Conservation (phyloP, 2,888 invertebrate genomes). For the Monopis laevigella region DNA sequence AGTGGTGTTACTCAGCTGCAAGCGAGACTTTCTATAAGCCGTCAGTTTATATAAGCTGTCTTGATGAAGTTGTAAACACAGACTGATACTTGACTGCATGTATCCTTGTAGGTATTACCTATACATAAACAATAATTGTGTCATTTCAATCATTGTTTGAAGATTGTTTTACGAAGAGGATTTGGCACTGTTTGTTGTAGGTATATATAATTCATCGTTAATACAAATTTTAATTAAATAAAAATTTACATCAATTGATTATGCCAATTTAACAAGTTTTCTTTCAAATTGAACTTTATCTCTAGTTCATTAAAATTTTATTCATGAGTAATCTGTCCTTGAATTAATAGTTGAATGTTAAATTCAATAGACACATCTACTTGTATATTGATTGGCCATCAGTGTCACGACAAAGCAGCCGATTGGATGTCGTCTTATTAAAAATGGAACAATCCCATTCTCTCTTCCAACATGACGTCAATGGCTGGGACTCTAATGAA, state of each 20-base stretch:
- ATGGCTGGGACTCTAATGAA: slow-evolving; percentile 4
- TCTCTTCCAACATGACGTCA: neutral
- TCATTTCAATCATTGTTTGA: too few species aligned
- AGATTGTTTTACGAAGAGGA: too few species aligned
- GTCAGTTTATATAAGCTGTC: slow-evolving; percentile 30
- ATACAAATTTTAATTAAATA: too few species aligned
- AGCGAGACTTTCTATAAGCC: slow-evolving; percentile 28
- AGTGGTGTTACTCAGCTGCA: slow-evolving; percentile 7
- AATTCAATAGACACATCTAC: slow-evolving; percentile 7
- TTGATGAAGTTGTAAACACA: slow-evolving; percentile 31
- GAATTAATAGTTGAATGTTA: slow-evolving; percentile 8
- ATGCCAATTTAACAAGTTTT: too few species aligned
- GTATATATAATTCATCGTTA: too few species aligned
- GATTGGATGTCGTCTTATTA: slow-evolving; percentile 1
- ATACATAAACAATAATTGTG: too few species aligned
- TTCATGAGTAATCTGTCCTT: slow-evolving; percentile 1
- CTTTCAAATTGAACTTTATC: neutral
- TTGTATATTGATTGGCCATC: slow-evolving; percentile 10
- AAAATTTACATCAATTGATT: too few species aligned
- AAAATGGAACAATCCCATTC: slow-evolving; percentile 1
- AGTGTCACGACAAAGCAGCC: neutral
- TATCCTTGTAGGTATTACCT: too few species aligned
- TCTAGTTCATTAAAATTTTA: neutral
- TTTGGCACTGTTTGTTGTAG: too few species aligned
- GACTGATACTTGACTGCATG: too few species aligned